These are phyloP conservation scores for Scotopteryx bipunctaria DNA, from an alignment of 2,888 invertebrate species.

Conservation along the genomic window DNA sequence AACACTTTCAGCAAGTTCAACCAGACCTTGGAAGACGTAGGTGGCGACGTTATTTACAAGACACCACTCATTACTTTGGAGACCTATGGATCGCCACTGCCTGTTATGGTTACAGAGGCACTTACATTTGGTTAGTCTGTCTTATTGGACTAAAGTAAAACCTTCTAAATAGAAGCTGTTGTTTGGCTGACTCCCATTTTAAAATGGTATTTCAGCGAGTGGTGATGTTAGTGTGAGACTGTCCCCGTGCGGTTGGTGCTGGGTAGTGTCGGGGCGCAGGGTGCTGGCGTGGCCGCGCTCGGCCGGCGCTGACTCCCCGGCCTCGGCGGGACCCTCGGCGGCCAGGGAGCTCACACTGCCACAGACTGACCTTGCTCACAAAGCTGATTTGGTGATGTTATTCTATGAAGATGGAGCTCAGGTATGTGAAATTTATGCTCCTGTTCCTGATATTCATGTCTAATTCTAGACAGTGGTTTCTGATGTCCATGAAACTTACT, in stretches of 20 bases:
- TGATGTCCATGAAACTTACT: too few relatives aligned
- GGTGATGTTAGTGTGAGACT: slow-evolving; percentile 85
- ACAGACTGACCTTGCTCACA: slow-evolving; percentile 95
- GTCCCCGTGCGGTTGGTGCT: slow-evolving; percentile 89
- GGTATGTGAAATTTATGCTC: slow-evolving; percentile 51
- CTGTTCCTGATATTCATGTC: too few relatives aligned
- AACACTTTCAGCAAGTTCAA: slow-evolving; percentile 62
- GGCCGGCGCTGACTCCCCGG: slow-evolving; percentile 41
- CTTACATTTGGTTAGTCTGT: slow-evolving; percentile 90
- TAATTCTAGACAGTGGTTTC: too few relatives aligned
- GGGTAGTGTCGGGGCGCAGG: slow-evolving; percentile 93
- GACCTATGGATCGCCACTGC: slow-evolving; percentile 91
- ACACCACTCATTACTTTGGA: slow-evolving; percentile 89
- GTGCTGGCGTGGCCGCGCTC: slow-evolving; percentile 93
- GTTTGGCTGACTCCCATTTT: too few relatives aligned
- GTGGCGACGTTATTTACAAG: slow-evolving; percentile 89
- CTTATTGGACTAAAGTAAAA: too few relatives aligned
- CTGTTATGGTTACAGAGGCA: slow-evolving; percentile 94
- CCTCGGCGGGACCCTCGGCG: slow-evolving; percentile 63
- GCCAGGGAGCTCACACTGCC: slow-evolving; percentile 94
- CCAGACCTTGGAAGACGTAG: slow-evolving; percentile 52
- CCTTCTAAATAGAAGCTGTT: too few relatives aligned
- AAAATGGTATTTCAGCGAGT: slow-evolving; percentile 66
- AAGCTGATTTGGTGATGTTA: slow-evolving; percentile 91
- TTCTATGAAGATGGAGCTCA: slow-evolving; percentile 80